A percentile compares a stretch with the other conserved stretches of the same genome.
phyloP scores from a whole-genome alignment of 2,888 invertebrate genomes.

The Xanthostigma xanthostigma region DNA sequence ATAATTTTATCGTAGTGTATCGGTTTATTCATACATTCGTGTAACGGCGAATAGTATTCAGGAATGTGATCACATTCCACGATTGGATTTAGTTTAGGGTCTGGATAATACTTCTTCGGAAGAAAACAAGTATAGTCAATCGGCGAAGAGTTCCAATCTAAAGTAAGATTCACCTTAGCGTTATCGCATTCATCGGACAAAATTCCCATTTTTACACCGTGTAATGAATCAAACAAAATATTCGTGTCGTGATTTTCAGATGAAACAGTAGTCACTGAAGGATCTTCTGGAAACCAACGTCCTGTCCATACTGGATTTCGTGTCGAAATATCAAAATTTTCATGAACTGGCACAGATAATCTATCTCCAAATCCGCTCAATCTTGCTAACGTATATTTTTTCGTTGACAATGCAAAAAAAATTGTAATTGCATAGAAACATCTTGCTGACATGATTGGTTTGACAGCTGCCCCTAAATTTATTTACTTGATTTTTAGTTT shows the following conservation, averaged over 20 bases:
- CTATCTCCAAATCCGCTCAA: no score
- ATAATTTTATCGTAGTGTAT: constrained; percentile 46
- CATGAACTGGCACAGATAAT: no score
- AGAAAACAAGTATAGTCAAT: constrained; percentile 45
- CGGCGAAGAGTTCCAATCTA: constrained; percentile 44
- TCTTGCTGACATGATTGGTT: no score
- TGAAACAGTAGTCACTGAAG: constrained; percentile 18
- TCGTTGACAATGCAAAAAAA: no score
- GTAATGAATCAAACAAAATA: constrained; percentile 18
- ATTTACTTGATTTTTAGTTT: no score
- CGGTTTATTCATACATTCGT: constrained; percentile 50
- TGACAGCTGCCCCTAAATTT: no score
- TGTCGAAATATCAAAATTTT: no score
- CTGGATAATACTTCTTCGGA: constrained; percentile 33
- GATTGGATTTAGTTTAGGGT: constrained; percentile 29
- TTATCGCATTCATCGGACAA: constrained; percentile 42
- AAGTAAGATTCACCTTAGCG: constrained; percentile 40
- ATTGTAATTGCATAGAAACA: no score
- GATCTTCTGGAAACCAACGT: constrained; percentile 27
- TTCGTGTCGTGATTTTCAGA: constrained; percentile 9
- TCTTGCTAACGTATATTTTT: no score
- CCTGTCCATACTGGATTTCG: constrained; percentile 19
- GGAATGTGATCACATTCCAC: constrained; percentile 40
- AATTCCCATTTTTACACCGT: constrained; percentile 40
- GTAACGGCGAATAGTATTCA: constrained; percentile 37